These are phyloP conservation scores for Parus major DNA, from an alignment of 2,113 vertebrate genomes.

Conservation along the genomic window DNA sequence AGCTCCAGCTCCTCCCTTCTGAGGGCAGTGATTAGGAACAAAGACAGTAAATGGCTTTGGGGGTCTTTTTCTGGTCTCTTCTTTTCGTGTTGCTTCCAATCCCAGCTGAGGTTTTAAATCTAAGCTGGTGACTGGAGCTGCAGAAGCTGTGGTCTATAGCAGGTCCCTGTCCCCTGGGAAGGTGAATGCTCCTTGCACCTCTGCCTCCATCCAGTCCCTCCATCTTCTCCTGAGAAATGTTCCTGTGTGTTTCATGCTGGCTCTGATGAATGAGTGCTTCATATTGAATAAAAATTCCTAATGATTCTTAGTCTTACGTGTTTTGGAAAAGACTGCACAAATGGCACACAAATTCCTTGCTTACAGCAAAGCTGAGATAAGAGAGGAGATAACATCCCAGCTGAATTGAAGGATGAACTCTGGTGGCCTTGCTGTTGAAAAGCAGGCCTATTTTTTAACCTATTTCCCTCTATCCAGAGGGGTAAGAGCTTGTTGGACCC, in stretches of 20 bases:
- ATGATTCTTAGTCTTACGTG: background rate
- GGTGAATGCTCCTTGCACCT: background rate
- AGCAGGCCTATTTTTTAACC: background rate
- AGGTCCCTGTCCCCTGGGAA: background rate
- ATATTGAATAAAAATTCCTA: background rate
- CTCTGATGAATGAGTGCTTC: background rate
- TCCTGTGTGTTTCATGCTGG: background rate
- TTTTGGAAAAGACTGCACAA: background rate
- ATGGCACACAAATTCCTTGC: background rate
- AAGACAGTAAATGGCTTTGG: background rate
- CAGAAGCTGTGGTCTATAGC: background rate
- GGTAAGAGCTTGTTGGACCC: background rate
- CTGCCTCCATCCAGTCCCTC: background rate
- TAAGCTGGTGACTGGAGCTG: background rate
- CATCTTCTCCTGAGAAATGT: background rate
- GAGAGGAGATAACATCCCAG: background rate
- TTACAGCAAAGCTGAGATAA: background rate
- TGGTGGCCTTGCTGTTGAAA: background rate
- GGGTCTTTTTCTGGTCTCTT: background rate
- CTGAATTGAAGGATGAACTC: background rate
- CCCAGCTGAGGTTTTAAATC: fast-evolving
- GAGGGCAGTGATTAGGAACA: background rate
- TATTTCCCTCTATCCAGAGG: background rate
- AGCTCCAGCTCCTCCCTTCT: background rate
- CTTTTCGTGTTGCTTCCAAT: background rate